Conservation (phyloP, 2,113 vertebrate genomes). For the Anser cygnoides region DNA sequence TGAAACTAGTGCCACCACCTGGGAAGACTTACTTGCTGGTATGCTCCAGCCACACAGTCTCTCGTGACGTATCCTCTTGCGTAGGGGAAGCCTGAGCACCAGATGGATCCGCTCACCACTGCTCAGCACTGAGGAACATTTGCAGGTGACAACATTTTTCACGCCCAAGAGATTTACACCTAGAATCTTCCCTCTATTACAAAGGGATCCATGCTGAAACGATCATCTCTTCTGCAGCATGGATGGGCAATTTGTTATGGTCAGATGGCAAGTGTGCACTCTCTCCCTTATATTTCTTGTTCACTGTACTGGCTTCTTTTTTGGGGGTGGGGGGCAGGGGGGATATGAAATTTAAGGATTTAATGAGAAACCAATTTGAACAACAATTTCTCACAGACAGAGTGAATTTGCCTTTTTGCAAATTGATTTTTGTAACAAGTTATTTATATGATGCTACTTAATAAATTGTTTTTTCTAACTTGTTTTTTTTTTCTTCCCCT, state of each 20-base stretch:
- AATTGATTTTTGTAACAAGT: constrained; percentile 97
- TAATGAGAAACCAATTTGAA: constrained; percentile 78
- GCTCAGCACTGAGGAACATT: background rate
- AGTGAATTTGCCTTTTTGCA: constrained; percentile 91
- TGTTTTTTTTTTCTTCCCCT: constrained; percentile 36
- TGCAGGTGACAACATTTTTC: background rate
- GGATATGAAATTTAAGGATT: constrained; percentile 75
- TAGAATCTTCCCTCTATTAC: constrained; percentile 59
- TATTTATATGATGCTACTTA: constrained; percentile 94
- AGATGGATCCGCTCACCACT: background rate
- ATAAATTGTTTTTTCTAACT: constrained; percentile 87
- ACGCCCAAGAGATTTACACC: background rate
- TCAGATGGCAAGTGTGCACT: constrained; percentile 62
- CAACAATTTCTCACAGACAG: constrained; percentile 79
- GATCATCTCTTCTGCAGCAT: constrained; percentile 68
- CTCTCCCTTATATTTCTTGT: constrained; percentile 71
- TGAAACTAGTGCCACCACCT: constrained; percentile 52
- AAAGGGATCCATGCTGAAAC: constrained; percentile 38
- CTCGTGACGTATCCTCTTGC: background rate
- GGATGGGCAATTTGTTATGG: constrained; percentile 55
- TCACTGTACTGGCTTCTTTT: constrained; percentile 77
- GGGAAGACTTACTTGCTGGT: constrained; percentile 55
- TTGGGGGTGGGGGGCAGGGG: background rate
- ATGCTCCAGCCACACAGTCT: background rate
- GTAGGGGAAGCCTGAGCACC: background rate